Percentiles rank a stretch among this genome's conserved stretches.
phyloP scores from a whole-genome alignment of 2,888 invertebrate genomes.

The Andrena hattorfiana region DNA sequence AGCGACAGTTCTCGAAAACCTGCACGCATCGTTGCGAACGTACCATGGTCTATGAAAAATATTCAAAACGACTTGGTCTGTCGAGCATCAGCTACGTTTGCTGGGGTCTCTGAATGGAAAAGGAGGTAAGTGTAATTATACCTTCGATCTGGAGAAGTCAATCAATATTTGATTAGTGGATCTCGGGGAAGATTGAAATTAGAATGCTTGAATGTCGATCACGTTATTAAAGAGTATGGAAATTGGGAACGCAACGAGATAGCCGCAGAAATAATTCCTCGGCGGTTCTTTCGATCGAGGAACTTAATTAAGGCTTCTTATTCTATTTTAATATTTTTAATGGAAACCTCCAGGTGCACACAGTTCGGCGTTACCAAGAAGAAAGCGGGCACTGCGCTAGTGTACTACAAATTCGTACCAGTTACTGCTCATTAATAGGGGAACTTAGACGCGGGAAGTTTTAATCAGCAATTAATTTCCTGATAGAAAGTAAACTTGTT shows the following conservation, averaged over 20 bases:
- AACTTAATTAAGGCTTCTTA: constrained; percentile 41
- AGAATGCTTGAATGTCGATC: not conserved
- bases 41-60: too few species aligned
- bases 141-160: not conserved
- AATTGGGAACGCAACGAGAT: constrained; percentile 3
- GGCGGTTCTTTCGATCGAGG: not conserved
- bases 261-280: constrained; percentile 8
- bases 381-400: not conserved
- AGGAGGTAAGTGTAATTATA: not conserved
- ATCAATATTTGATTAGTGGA: not conserved
- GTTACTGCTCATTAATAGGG: constrained; percentile 21
- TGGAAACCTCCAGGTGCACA: too few species aligned
- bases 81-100: too few species aligned
- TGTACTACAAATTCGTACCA: constrained; percentile 21
- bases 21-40: not conserved
- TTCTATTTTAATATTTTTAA: too few species aligned
- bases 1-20: not conserved
- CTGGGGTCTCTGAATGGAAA: not conserved
- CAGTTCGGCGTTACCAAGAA: not conserved
- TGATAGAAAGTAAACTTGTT: not conserved
- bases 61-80: too few species aligned
- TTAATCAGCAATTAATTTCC: constrained; percentile 18
- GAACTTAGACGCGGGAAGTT: constrained; percentile 14
- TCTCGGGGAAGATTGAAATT: not conserved
- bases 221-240: not conserved